Conservation (phyloP, 2,888 invertebrate species). For the Aricia artaxerxes region DNA sequence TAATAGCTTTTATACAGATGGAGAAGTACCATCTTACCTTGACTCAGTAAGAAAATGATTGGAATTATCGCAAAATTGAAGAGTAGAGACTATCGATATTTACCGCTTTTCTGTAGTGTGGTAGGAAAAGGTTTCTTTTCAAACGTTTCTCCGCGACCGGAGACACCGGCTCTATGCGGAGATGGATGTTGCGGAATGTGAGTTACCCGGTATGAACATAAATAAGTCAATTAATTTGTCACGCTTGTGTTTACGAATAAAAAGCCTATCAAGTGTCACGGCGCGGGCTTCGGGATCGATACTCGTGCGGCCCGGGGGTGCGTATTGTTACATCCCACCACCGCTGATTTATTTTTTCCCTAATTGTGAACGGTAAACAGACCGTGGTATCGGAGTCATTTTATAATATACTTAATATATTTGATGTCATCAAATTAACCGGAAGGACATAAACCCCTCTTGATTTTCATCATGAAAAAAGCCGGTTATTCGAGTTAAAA, state of each 20-base stretch:
- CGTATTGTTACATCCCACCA: conserved; percentile 4
- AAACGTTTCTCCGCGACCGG: background rate
- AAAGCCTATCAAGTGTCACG: conserved; percentile 19
- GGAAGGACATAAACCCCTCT: background rate
- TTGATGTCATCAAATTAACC: background rate
- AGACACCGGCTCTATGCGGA: background rate
- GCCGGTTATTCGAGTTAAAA: background rate
- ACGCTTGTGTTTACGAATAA: conserved; percentile 1
- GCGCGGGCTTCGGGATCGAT: conserved; percentile 18
- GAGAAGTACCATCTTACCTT: background rate
- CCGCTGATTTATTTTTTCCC: background rate
- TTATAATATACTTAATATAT: background rate
- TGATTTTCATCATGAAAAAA: background rate
- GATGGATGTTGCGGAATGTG: conserved; percentile 3
- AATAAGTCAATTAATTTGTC: conserved; percentile 10
- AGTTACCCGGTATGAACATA: background rate
- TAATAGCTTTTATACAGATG: no score
- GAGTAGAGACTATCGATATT: background rate
- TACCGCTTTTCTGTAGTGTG: background rate
- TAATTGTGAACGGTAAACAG: conserved; percentile 7
- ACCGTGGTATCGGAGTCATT: background rate
- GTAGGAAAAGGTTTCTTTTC: background rate
- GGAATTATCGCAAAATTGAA: background rate
- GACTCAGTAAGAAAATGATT: background rate
- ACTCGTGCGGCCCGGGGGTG: background rate